Evolutionary conservation across 2,888 invertebrate species (phyloP), one percentile per base, ranked within the genome.

Genomic region (Hymenopus coronatus): DNA sequence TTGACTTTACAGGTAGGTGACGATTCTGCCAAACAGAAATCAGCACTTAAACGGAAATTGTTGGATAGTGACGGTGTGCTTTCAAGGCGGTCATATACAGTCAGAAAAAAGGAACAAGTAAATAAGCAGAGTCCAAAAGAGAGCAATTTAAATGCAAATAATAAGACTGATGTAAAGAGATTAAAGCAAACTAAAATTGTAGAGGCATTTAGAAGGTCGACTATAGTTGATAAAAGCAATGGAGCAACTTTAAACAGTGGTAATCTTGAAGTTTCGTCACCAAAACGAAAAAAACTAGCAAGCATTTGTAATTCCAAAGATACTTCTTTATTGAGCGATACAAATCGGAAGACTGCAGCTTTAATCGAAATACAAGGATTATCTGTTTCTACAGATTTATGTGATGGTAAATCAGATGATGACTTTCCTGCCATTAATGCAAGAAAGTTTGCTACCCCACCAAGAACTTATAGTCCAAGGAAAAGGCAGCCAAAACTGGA

Each of bases 391-490:
- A n/a, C 82, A 33, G 25, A 28, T 28, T n/a, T 54, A 25, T 28
- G 25, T 28, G 86, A 81, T 70, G 81, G 81, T 28, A 70, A 82
- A 33, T 87, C 82, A 27, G 84, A 40, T 70, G 88, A 88, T 85
- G 88, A 88, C 46, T 88, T 88, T 20, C 54, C 85, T 27, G 84
- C 84, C 28, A 15, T 84, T 46, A 70, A 88, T 81, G 28, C 81
- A 83, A 82, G 30, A 40, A 87, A 87, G 33, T 54, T 70, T n/a
- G 87, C 46, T 82, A 87, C 89, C 25, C 89, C 89, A 20, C 83
- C 87, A 81, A 89, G 81, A 89, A 89, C 89, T 3, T 89, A 89
- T 28, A 89, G 89, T 81, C 89, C 89, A 81, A 87, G 83, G 84
- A 89, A 84, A 40, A 89, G 83, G 14, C 25, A 46, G 2, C 25